Base-by-base conservation (phyloP, 1,140 invertebrate genomes). In the Lordiphosa collinella region DNA sequence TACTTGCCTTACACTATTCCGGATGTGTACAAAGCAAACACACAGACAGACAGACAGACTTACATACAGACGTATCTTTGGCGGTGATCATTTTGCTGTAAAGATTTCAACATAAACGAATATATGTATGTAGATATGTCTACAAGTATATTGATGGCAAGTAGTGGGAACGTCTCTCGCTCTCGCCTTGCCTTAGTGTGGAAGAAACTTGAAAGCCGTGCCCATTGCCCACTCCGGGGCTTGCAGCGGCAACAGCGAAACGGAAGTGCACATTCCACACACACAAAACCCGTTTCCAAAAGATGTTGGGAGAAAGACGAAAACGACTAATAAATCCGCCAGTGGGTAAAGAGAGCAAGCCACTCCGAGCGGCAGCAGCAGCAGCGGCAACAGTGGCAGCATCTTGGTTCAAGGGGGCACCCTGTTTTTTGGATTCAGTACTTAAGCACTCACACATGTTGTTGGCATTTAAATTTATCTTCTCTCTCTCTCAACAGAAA, bases 201-300 rank as follows among this genome's bases (percentile, higher is more conserved):
- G 25, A 25, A 25, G 64, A 78, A 82, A 82, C 78, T 82, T 68
- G 68, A 82, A 84, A 82, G 72, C 78, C 78, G 64, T 73, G 58
- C 78, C 78, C 78, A 84, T 82, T 80, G 65, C 75, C 75, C 65
- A 68, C 59, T 76, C 67, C 67, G 70, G 56, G 59, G 61, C 62
- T 62, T 79, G 54, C 38, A 38, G 53, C 57, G 40, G 48, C 64
- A 54, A 63, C 58, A 62, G 44, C 63, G 72, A 86, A 86, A 86
- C 84, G 84, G 84, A 86, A 86, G 84, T 86, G 84, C 84, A 86
- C 84, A 86, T 86, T 84, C 84, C 84, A 86, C 61, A 67, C 76
- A 74, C 53, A 61, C 25, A 66, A 86, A 82, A 86, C 80, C 62
- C 73, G 74, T 85, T 85, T 86, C 25, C 59, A 65, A 72, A 66